phyloP scores from a whole-genome alignment of 2,888 invertebrate species.

The Zaprionus obscuricornis region DNA sequence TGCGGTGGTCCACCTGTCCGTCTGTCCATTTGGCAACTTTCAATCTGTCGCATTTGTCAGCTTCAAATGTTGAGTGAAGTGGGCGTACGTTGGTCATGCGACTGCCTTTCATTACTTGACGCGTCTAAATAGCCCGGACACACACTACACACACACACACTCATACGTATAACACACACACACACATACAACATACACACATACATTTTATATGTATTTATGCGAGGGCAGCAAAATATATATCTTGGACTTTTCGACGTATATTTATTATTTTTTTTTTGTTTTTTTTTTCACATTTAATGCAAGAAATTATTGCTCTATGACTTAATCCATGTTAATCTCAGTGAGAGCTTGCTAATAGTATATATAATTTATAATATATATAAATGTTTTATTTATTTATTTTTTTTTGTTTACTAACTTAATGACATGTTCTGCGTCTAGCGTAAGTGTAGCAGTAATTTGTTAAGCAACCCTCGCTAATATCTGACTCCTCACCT shows the following conservation, averaged over 20 bases:
- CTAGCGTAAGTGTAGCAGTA: not conserved
- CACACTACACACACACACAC: not conserved
- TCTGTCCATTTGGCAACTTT: constrained; percentile 63
- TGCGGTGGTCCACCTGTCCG: not conserved
- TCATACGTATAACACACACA: not conserved
- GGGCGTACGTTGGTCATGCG: constrained; percentile 63
- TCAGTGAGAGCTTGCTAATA: no score
- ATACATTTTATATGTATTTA: not conserved
- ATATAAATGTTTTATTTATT: no score
- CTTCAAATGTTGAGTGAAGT: constrained; percentile 62
- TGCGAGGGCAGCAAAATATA: constrained; percentile 13
- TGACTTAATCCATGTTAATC: no score
- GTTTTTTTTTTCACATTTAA: not conserved
- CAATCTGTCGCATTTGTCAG: constrained; percentile 75
- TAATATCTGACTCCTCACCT: constrained; percentile 60
- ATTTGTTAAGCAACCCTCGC: not conserved
- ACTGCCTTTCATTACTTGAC: constrained; percentile 46
- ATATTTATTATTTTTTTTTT: not conserved
- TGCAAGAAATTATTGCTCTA: no score
- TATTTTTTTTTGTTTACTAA: no score
- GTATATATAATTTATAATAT: no score
- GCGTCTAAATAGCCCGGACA: constrained; percentile 38
- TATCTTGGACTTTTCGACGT: not conserved
- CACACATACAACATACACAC: not conserved
- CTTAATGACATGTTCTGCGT: no score